Evolutionary conservation across 2,113 vertebrate genomes (phyloP), one percentile per base, ranked within the genome.

Genomic region (Oncorhynchus keta): DNA sequence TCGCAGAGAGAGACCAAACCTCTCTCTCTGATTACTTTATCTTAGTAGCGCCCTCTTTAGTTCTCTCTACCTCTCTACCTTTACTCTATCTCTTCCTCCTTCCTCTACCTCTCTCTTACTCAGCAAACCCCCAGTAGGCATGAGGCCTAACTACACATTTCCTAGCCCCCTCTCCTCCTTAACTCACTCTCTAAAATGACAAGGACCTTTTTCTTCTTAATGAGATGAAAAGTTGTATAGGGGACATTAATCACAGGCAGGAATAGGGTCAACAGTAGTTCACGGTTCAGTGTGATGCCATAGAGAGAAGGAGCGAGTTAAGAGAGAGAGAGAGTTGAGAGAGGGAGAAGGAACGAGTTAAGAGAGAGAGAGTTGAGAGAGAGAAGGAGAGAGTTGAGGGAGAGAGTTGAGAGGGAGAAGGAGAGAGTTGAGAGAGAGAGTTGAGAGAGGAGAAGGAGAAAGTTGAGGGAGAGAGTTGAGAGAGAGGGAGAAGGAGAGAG

Each of bases 211-310:
- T 26, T 80, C 39, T 80, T 77, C 70, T 61, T 16, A 20, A 79
- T 62, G 68, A 79, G 80, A 88, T 77, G 20, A 88, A 90, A 84
- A 81, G 26, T 26, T 75, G 72, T 82, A 77, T 74, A 73, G 80
- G 83, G 79, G 86, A 75, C 80, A 89, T 88, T 81, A 82, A 85
- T 65, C 89, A 14, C 0, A 57, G 66, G 69, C 61, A 49, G 75
- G 84, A 68, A 74, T 68, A 79, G 79, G 83, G 84, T 90, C 90
- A 89, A 72, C 70, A 69, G 81, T 78, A 88, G 90, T 86, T 89
- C 86, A 79, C 55, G 70, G 65, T 48, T 78, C 81, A 80, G 80
- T 76, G 80, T 70, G 73, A 73, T 78, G 83, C 30, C 70, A 75
- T 75, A 80, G 80, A 67, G 32, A 73, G 55, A 0, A 26, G 81